phyloP scores from a whole-genome alignment of 2,113 vertebrate genomes.

The Paramormyrops kingsleyae region DNA sequence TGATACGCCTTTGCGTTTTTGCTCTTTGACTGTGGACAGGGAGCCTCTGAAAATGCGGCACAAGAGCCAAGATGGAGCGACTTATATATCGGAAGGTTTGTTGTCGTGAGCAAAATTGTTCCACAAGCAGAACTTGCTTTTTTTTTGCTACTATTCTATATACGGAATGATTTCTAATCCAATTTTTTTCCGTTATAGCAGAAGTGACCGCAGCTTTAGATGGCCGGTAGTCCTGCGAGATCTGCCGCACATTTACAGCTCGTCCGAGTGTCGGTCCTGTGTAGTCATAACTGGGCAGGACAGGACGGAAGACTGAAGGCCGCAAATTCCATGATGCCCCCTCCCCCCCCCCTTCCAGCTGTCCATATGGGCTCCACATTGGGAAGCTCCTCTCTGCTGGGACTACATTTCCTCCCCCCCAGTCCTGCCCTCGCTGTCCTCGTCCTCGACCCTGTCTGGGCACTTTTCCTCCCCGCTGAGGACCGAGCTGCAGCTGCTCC shows the following conservation, averaged over 20 bases:
- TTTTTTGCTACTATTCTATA: not conserved
- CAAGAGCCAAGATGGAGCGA: not conserved
- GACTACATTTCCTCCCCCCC: not conserved
- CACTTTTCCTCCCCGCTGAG: not conserved
- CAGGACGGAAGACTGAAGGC: not conserved
- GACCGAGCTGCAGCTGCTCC: not conserved
- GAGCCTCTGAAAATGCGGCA: not conserved
- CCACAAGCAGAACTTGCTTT: not conserved
- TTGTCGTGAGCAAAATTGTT: not conserved
- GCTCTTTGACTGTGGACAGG: not conserved
- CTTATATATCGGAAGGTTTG: not conserved
- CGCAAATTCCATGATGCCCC: not conserved
- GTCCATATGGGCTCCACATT: not conserved
- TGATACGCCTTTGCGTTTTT: not conserved
- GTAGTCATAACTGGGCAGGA: not conserved
- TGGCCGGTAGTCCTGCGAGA: not conserved
- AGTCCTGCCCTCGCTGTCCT: not conserved
- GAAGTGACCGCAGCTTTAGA: not conserved
- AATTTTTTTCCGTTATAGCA: not conserved
- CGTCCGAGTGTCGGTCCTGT: not conserved
- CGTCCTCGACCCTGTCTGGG: not conserved
- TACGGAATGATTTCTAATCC: not conserved
- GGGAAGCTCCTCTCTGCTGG: slow-evolving; percentile 8
- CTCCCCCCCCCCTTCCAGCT: not conserved
- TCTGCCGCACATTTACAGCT: not conserved